Conservation (phyloP, 1,140 invertebrate genomes). For the Aporrectodea caliginosa region DNA sequence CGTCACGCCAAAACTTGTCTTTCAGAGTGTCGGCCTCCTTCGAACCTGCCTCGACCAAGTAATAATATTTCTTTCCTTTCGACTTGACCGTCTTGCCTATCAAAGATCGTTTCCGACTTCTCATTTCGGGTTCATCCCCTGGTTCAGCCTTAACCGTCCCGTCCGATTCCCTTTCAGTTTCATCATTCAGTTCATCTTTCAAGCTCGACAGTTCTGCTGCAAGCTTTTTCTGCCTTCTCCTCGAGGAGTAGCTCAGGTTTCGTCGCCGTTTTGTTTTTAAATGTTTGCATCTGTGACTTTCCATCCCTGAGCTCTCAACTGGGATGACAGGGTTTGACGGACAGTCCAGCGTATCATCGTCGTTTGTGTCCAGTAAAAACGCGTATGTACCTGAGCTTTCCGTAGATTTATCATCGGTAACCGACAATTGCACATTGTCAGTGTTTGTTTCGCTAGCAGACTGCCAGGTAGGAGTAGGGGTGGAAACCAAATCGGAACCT, state of each 20-base stretch:
- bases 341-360: not conserved
- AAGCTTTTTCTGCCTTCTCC: not conserved
- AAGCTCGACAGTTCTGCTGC: not conserved
- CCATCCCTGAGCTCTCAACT: not conserved
- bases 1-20: constrained; percentile 28
- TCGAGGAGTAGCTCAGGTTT: not conserved
- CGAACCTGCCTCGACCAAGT: not conserved
- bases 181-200: not conserved
- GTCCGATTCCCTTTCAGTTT: not conserved
- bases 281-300: not conserved
- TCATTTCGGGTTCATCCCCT: not conserved
- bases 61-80: not conserved
- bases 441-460: not conserved
- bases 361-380: not conserved
- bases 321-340: not conserved
- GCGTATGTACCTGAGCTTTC: not conserved
- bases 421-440: not conserved
- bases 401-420: not conserved
- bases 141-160: too few relatives aligned
- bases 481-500: not conserved
- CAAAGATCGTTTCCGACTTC: not conserved
- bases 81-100: not conserved
- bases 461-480: not conserved
- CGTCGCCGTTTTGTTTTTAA: not conserved
- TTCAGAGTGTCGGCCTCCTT: constrained; percentile 27